These are phyloP conservation scores for Malurus cyaneus DNA, from an alignment of 2,113 vertebrate species.

Conservation along the genomic window DNA sequence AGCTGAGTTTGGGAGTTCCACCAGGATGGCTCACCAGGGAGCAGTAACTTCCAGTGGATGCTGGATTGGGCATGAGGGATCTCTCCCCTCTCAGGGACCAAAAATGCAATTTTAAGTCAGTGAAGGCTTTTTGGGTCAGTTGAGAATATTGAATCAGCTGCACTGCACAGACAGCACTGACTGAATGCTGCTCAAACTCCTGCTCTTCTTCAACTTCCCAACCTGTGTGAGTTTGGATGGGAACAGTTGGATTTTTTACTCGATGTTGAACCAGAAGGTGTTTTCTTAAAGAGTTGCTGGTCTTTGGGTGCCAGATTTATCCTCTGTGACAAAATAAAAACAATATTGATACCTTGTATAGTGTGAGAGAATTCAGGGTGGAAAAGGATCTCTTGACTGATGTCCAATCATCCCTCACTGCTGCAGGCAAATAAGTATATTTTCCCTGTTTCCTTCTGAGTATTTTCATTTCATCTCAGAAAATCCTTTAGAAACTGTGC, in stretches of 20 bases:
- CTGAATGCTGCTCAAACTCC: background rate
- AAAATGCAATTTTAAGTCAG: background rate
- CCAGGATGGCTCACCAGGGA: background rate
- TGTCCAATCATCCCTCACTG: background rate
- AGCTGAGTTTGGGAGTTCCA: background rate
- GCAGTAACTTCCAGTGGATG: background rate
- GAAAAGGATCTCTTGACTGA: background rate
- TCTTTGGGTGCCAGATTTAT: background rate
- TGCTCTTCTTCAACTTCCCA: background rate
- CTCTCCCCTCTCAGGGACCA: background rate
- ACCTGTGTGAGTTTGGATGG: background rate
- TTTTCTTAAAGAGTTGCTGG: background rate
- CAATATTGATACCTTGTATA: background rate
- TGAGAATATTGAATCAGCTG: background rate
- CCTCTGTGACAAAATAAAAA: background rate
- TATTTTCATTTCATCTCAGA: background rate
- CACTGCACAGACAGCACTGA: background rate
- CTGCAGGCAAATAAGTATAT: background rate
- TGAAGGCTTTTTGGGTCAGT: background rate
- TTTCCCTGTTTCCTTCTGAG: background rate
- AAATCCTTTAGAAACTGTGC: background rate
- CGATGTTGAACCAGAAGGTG: background rate
- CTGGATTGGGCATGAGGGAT: fast-evolving
- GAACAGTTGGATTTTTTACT: background rate
- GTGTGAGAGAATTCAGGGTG: background rate